phyloP scores from a whole-genome alignment of 2,113 vertebrate species.

The Campylorhamphus procurvoides region DNA sequence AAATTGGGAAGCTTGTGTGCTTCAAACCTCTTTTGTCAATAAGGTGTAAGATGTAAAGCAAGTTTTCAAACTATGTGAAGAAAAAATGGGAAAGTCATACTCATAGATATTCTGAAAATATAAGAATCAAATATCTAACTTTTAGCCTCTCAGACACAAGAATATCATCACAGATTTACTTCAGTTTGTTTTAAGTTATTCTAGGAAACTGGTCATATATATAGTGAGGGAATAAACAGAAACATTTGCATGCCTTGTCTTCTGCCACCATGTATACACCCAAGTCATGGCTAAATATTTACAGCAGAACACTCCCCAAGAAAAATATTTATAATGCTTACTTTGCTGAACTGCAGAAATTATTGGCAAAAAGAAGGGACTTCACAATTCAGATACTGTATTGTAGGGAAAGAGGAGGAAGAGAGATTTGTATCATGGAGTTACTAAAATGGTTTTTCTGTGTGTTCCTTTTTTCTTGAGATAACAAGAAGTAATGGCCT shows the following conservation, averaged over 20 bases:
- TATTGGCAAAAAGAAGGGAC: background rate
- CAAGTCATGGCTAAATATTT: background rate
- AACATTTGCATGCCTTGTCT: background rate
- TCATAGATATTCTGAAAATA: background rate
- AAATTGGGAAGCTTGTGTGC: background rate
- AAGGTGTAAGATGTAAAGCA: background rate
- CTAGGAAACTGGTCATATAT: background rate
- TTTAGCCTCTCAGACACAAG: background rate
- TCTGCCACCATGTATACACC: accelerated
- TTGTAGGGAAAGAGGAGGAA: background rate
- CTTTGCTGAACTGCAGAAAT: background rate
- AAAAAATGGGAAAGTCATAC: background rate
- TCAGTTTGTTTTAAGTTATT: background rate
- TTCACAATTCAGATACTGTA: background rate
- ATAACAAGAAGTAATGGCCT: background rate
- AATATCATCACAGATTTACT: background rate
- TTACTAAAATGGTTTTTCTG: background rate
- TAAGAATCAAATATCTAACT: background rate
- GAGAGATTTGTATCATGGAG: background rate
- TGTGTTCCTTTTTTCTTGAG: background rate
- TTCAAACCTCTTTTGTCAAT: background rate
- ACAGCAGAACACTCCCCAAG: background rate
- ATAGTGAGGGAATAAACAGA: accelerated
- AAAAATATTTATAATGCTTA: background rate
- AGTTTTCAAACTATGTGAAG: background rate